phyloP scores from a whole-genome alignment of 2,888 invertebrate species.

The Acholoe squamosa region DNA sequence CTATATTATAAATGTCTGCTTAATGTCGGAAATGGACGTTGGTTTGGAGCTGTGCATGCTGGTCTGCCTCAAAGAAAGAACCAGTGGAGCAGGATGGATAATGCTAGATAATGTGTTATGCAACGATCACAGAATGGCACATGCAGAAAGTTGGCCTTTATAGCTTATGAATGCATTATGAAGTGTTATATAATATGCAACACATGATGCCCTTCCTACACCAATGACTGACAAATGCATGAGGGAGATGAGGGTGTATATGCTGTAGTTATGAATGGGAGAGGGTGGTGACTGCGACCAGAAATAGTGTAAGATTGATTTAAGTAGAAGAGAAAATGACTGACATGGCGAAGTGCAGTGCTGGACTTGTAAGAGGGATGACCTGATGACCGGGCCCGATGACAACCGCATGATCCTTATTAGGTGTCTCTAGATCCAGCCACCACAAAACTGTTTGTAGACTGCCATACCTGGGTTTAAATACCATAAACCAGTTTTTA shows the following conservation, averaged over 20 bases:
- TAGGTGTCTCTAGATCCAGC: not conserved
- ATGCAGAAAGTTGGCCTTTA: not conserved
- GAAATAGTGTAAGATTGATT: not conserved
- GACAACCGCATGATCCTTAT: too few species aligned
- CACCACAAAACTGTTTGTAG: not conserved
- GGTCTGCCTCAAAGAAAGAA: not conserved
- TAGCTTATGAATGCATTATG: constrained; percentile 22
- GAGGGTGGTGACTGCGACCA: not conserved
- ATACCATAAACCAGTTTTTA: too few species aligned
- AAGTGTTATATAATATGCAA: not conserved
- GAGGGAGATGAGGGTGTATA: constrained; percentile 37
- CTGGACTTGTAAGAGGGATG: not conserved
- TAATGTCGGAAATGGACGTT: constrained; percentile 31
- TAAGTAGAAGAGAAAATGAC: not conserved
- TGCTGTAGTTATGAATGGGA: not conserved
- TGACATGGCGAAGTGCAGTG: not conserved
- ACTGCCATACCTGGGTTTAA: not conserved
- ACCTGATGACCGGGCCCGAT: not conserved
- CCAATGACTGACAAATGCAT: constrained; percentile 24
- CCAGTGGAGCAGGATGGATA: not conserved
- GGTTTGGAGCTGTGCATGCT: constrained; percentile 21
- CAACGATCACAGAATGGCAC: constrained; percentile 51
- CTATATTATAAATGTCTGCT: not conserved
- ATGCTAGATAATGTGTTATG: constrained; percentile 9
- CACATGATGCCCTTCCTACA: constrained; percentile 18